A percentile compares a stretch with the other conserved stretches of the same genome.
phyloP scores from a whole-genome alignment of 1,140 invertebrate species.

The Dolichoris vasculosae region DNA sequence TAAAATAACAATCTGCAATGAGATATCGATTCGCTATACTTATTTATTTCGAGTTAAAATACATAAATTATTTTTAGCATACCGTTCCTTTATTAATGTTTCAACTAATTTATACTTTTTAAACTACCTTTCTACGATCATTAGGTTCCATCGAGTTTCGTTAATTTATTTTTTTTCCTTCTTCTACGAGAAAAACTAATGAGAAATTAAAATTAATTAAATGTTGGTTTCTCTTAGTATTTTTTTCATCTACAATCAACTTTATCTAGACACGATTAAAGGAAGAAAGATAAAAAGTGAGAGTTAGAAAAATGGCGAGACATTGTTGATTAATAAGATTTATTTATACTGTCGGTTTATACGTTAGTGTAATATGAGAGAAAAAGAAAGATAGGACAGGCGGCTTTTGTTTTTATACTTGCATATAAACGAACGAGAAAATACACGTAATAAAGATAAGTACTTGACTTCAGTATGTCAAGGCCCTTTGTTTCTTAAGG shows the following conservation, averaged over 20 bases:
- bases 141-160: too few relatives aligned
- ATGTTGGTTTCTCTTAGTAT: too few relatives aligned
- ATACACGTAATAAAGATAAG: slow-evolving; percentile 2
- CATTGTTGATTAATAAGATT: not conserved
- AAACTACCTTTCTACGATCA: too few relatives aligned
- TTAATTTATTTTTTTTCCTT: too few relatives aligned
- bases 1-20: not conserved
- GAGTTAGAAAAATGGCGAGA: not conserved
- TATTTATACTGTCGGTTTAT: not conserved
- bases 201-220: too few relatives aligned
- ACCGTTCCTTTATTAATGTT: too few relatives aligned
- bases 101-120: too few relatives aligned
- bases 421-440: slow-evolving; percentile 15
- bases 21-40: not conserved
- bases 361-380: not conserved
- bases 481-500: slow-evolving; percentile 22
- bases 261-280: too few relatives aligned
- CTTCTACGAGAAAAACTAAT: too few relatives aligned
- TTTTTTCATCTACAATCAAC: too few relatives aligned
- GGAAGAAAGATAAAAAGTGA: not conserved
- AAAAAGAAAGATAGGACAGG: not conserved
- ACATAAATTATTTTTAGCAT: not conserved
- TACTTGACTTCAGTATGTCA: slow-evolving; percentile 31
- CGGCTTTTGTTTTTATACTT: not conserved
- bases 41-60: not conserved